phyloP scores from a whole-genome alignment of 2,113 vertebrate species.

The Mastomys natalensis region DNA sequence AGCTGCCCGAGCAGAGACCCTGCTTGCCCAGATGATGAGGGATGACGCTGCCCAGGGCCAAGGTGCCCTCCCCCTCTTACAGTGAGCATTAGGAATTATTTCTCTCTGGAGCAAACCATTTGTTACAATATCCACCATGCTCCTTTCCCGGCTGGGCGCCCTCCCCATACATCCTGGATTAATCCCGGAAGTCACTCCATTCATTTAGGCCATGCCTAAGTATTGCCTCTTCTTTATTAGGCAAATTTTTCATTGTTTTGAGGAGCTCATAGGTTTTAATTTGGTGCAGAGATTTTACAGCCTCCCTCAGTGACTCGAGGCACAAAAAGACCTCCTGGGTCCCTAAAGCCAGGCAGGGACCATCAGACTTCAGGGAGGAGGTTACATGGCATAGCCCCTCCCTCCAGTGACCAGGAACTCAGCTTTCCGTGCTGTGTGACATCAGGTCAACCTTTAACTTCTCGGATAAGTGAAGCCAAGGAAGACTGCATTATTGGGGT shows the following conservation, averaged over 20 bases:
- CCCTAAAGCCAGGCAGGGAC: not conserved
- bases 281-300: slow-evolving; percentile 36
- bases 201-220: slow-evolving; percentile 69
- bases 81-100: slow-evolving; percentile 77
- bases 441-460: not conserved
- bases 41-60: slow-evolving; percentile 24
- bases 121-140: slow-evolving; percentile 58
- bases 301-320: not conserved
- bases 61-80: slow-evolving; percentile 66
- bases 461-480: not conserved
- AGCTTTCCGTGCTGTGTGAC: not conserved
- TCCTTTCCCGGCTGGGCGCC: slow-evolving; percentile 21
- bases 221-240: slow-evolving; percentile 66
- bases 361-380: not conserved
- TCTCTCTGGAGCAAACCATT: slow-evolving; percentile 54
- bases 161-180: slow-evolving; percentile 53
- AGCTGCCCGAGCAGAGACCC: slow-evolving; percentile 58
- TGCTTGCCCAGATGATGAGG: slow-evolving; percentile 32
- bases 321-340: not conserved
- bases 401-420: not conserved
- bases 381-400: not conserved
- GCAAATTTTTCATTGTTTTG: slow-evolving; percentile 71
- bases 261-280: slow-evolving; percentile 65
- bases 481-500: not conserved
- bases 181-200: slow-evolving; percentile 63